Base-by-base conservation (phyloP, 1,140 invertebrate species). In the Eumeta japonica region DNA sequence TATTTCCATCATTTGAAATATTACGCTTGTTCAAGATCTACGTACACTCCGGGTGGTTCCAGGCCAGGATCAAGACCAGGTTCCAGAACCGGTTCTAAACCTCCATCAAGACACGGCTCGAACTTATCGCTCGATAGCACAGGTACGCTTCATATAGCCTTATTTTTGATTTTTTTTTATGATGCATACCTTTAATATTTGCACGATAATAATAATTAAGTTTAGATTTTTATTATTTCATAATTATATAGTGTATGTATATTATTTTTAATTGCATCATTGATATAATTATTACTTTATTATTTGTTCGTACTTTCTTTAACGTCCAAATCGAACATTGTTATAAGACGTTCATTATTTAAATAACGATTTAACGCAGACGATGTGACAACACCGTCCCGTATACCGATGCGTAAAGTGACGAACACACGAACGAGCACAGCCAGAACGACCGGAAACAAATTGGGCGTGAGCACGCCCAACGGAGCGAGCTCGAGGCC, bases 81-180 rank as follows among this genome's bases (percentile, higher is more conserved):
- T 19, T 92, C 89, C 51, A 81, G 92, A 54, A 81, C 84, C 45
- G 86, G 88, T 28, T 90, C 89, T 19, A 92, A 93, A 66, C 91
- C 92, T 49, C 89, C 92, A 13, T 95, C 92, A 58, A 84, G 93
- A 57, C 90, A 94, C 58, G 92, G 92, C 42, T 97, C 94, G 18
- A 93, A 91, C 52, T 81, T 93, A 30, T 94, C 91, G 13, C 76
- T 95, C 37, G 91, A 95, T 60, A 91, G 89, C 61, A 90, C 88
- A 58, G 87, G 89, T 91, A 73, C 66, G 45, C n/a, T 24, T 24
- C n/a, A 5, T 24, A 24, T 7, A 24, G 41, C 27, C 28, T 40
- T 35, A 18, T 41, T 16, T 16, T 16, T 45, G 28, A 28, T 3
- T 43, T 35, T 7, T n/a, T 7, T 24, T 24, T 7, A n/a, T 7